Evolutionary conservation across 2,797 vertebrate species (phyloP).

Genomic region (Poecile montanus): DNA sequence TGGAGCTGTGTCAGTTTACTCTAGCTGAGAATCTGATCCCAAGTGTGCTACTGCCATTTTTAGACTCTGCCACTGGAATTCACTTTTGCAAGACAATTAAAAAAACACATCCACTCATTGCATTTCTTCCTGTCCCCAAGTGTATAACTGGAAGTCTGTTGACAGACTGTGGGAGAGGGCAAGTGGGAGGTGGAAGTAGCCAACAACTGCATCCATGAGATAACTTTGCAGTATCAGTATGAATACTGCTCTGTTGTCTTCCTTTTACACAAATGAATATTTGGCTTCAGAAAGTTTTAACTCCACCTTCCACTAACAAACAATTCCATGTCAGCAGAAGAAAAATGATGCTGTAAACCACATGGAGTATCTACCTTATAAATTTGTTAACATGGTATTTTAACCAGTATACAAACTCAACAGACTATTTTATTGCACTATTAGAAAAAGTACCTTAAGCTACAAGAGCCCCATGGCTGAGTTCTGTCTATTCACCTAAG

Average conservation of each 20-base stretch:
- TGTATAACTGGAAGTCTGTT: neutral
- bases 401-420: neutral
- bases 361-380: neutral
- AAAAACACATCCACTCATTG: neutral
- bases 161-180: neutral
- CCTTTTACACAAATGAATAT: neutral
- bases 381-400: neutral
- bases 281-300: neutral
- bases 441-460: neutral
- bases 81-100: neutral
- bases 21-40: neutral
- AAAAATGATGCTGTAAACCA: neutral
- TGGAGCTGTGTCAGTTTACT: constrained; percentile 27
- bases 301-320: neutral
- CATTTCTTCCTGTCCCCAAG: neutral
- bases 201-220: neutral
- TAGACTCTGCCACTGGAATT: constrained; percentile 4
- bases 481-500: neutral
- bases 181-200: neutral
- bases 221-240: neutral
- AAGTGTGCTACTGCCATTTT: neutral
- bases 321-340: neutral
- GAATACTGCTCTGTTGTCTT: neutral
- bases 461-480: neutral
- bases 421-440: neutral